Base-by-base conservation (phyloP, 2,113 vertebrate species). In the Apteryx mantelli region DNA sequence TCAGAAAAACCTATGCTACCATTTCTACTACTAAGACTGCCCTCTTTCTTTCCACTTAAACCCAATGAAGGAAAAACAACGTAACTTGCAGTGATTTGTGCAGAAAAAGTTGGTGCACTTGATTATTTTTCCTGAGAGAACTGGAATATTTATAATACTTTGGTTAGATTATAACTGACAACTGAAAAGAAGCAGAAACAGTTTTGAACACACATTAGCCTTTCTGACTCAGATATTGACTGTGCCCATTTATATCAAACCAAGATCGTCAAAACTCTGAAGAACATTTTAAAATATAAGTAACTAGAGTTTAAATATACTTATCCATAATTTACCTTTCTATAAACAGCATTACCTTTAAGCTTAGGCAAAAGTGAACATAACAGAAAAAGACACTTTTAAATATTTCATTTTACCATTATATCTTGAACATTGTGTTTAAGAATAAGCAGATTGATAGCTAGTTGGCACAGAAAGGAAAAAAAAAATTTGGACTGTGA, bases 201-300 rank as follows among this genome's bases (percentile, higher is more conserved):
- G 34, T 48, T 88, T 78, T 53, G 52, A 89, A 46, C 68, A 86
- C n/a, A 82, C 3, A 16, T 71, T 55, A 77, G 56, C 28, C 15
- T 94, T 82, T 81, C 40, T 42, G 80, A 61, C 26, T 89, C 50
- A 58, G 64, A 82, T 91, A 97, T 98, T 98, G 98, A 98, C 96
- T 98, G 98, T 98, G 96, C 98, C 98, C 95, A 98, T 98, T 98
- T 98, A 98, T 97, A 96, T 96, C 97, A 98, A 90, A 96, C 91
- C 95, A 93, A 32, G 66, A 88, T 89, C 91, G 83, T 93, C 76
- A 83, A 83, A 96, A 78, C 28, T 96, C 26, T 63, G 44, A 95
- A 7, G 83, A 95, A 89, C 52, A 73, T 71, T 86, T 94, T 80
- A 80, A 93, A 92, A 52, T 58, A 76, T 46, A 85, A 91, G 73